Conservation (phyloP, 1,140 invertebrate species). For the Leptopilina clavipes region DNA sequence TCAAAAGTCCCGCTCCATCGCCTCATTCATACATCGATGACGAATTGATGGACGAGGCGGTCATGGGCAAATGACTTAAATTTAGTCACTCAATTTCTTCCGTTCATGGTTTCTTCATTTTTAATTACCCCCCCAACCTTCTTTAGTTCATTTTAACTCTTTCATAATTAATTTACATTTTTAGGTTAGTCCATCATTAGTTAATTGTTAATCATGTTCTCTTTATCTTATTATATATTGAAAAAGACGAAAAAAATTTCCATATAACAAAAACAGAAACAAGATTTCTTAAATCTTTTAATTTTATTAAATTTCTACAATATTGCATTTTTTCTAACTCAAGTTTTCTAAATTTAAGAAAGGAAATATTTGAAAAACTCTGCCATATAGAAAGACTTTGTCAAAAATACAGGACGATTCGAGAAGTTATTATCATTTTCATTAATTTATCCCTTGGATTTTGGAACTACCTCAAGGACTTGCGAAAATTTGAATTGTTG, state of each 20-base stretch:
- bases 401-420: constrained; percentile 22
- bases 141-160: constrained; percentile 3
- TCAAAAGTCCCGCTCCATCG: constrained; percentile 85
- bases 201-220: too few relatives aligned
- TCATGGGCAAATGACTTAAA: constrained; percentile 80
- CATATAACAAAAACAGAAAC: too few relatives aligned
- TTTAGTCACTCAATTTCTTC: constrained; percentile 54
- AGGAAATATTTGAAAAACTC: too few relatives aligned
- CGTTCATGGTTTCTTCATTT: constrained; percentile 25
- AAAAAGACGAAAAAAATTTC: too few relatives aligned
- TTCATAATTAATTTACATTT: not conserved
- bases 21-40: constrained; percentile 88
- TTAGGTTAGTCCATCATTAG: too few relatives aligned
- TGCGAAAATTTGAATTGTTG: not conserved
- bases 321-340: too few relatives aligned
- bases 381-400: constrained; percentile 23
- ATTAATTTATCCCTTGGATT: not conserved
- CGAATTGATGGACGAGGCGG: constrained; percentile 91
- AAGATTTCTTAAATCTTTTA: too few relatives aligned
- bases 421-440: not conserved
- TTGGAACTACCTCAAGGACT: constrained; percentile 13
- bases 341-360: too few relatives aligned
- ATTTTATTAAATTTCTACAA: too few relatives aligned
- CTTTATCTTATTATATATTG: too few relatives aligned
- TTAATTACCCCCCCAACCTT: not conserved